These are phyloP conservation scores for Gambusia affinis DNA, from an alignment of 2,113 vertebrate genomes.

Conservation along the genomic window DNA sequence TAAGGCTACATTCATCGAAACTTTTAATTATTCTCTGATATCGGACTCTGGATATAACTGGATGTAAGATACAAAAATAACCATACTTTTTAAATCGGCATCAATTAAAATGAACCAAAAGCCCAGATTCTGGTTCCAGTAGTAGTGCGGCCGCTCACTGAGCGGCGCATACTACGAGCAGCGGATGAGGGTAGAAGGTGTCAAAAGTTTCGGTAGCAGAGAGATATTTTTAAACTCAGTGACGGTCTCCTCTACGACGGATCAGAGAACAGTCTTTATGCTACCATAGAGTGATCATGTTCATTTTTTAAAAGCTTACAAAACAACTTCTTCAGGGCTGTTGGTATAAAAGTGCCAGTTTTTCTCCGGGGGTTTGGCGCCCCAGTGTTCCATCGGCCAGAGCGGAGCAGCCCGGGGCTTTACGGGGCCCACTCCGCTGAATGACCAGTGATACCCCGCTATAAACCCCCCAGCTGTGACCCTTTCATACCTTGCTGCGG, in stretches of 20 bases:
- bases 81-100: background rate
- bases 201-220: background rate
- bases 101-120: background rate
- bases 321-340: fast-evolving
- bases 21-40: background rate
- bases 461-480: too few relatives aligned
- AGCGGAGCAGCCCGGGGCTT: background rate
- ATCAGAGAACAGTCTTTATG: fast-evolving
- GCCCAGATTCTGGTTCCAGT: background rate
- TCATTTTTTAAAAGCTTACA: fast-evolving
- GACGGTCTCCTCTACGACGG: background rate
- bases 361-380: background rate
- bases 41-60: background rate
- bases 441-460: background rate
- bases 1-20: background rate
- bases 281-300: fast-evolving
- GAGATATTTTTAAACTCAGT: background rate
- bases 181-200: background rate
- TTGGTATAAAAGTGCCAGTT: background rate
- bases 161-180: background rate
- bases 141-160: background rate
- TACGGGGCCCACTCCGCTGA: conserved; percentile 27
- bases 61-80: background rate
- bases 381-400: background rate
- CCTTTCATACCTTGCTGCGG: conserved; percentile 88